Percentiles rank a stretch among this genome's conserved stretches.
Evolutionary conservation across 2,888 invertebrate genomes (phyloP).

Genomic region (Dryomyza anilis): DNA sequence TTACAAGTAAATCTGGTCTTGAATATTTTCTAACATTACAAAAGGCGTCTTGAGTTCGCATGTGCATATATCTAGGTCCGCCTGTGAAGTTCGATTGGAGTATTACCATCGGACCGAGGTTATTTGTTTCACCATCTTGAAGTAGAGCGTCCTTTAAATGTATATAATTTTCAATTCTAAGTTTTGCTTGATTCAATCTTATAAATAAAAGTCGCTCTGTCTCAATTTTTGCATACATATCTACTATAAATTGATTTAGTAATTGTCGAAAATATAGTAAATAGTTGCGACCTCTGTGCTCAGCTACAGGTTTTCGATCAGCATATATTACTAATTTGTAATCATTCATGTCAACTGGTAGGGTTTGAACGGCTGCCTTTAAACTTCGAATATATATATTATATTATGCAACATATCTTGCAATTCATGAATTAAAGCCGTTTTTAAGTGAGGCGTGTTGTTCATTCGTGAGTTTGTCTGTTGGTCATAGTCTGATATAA

Average conservation of each 20-base stretch:
- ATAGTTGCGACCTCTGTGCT: not conserved
- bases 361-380: too few species aligned
- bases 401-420: too few species aligned
- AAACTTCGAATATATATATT: too few species aligned
- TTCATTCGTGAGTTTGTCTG: too few species aligned
- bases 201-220: constrained; percentile 8
- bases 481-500: too few species aligned
- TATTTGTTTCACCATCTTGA: not conserved
- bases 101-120: not conserved
- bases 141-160: constrained; percentile 4
- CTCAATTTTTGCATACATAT: constrained; percentile 23
- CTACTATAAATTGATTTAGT: constrained; percentile 5
- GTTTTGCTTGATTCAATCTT: constrained; percentile 2
- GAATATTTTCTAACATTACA: too few species aligned
- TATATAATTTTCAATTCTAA: constrained; percentile 4
- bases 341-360: too few species aligned
- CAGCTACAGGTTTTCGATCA: too few species aligned
- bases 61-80: not conserved
- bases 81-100: not conserved
- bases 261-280: not conserved
- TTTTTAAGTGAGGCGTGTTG: too few species aligned
- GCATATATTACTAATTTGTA: too few species aligned
- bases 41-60: not conserved
- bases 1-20: not conserved
- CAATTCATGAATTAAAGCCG: too few species aligned